Conservation (phyloP, 2,797 vertebrate genomes). For the Amphiprion clarkii region DNA sequence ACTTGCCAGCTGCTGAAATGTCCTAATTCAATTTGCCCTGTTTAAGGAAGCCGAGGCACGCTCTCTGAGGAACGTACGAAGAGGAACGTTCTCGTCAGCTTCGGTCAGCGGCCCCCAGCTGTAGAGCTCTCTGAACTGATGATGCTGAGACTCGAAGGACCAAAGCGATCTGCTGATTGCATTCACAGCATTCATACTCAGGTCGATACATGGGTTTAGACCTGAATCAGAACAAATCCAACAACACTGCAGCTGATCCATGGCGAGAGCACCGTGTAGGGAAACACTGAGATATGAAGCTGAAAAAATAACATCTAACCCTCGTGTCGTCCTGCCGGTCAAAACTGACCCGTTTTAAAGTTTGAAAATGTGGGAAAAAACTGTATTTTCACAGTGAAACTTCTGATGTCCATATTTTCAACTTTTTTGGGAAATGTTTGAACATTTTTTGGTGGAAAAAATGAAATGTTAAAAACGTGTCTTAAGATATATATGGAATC, state of each 20-base stretch:
- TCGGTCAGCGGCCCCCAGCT: slow-evolving; percentile 63
- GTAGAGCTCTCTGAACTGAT: slow-evolving; percentile 42
- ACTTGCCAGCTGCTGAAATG: slow-evolving; percentile 80
- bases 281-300: no score
- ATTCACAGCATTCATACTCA: slow-evolving; percentile 42
- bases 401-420: no score
- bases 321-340: no score
- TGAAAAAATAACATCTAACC: no score
- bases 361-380: no score
- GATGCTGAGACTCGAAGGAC: slow-evolving; percentile 50
- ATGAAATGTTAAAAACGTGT: no score
- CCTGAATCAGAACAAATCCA: slow-evolving; percentile 29
- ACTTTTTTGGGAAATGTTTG: no score
- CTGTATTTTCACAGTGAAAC: no score
- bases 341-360: no score
- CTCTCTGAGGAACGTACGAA: slow-evolving; percentile 71
- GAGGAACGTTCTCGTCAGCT: slow-evolving; percentile 68
- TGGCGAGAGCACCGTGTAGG: no score
- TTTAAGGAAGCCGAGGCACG: slow-evolving; percentile 76
- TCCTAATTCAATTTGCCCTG: slow-evolving; percentile 84
- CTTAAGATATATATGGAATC: no score
- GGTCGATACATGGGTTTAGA: slow-evolving; percentile 55
- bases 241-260: slow-evolving; percentile 10
- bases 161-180: slow-evolving; percentile 42
- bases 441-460: no score